Base-by-base conservation (phyloP, 1,140 invertebrate genomes). In the Leguminivora glycinivorella region DNA sequence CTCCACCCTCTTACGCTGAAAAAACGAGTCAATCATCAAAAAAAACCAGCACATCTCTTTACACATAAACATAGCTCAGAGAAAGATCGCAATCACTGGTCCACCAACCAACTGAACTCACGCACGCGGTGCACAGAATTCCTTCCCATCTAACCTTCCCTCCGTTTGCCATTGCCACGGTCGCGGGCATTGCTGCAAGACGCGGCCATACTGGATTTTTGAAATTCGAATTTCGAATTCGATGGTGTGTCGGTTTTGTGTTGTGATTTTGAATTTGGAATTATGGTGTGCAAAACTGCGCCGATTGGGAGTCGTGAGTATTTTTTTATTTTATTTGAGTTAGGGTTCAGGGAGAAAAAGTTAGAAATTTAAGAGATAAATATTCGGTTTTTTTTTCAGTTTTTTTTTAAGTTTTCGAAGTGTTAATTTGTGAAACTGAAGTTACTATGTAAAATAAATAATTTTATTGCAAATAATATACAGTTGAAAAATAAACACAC, bases 241-340 rank as follows among this genome's bases (percentile, higher is more conserved):
- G 56, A 58, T 58, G 56, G 56, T 58, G 56, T 25, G 14, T 29
- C 12, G 24, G 22, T 58, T 9, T 7, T 6, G 56, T 58, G 56
- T 29, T 58, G 56, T 56, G 52, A 25, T 25, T 58, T 58, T 58
- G 22, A 58, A 58, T 40, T 56, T 43, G 52, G 31, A 67, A 81
- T 76, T 60, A 84, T 84, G 82, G 81, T 84, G 67, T 84, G 79
- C 52, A 82, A 81, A 73, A 71, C 82, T 5, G 72, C 79, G 47
- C 84, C 84, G 0, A 60, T 67, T 68, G 71, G 70, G 31, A 77
- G 73, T 56, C 77, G 82, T 86, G 67, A 84, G 82, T 84, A 67
- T 63, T 68, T 73, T 56, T 70, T 76, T 67, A 70, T 56, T 17
- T 43, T 17, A n/a, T 43, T 43, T 43, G 12, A 17, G 14, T 43